These are phyloP conservation scores for Ruditapes philippinarum DNA, from an alignment of 1,140 invertebrate species.

Conservation along the genomic window DNA sequence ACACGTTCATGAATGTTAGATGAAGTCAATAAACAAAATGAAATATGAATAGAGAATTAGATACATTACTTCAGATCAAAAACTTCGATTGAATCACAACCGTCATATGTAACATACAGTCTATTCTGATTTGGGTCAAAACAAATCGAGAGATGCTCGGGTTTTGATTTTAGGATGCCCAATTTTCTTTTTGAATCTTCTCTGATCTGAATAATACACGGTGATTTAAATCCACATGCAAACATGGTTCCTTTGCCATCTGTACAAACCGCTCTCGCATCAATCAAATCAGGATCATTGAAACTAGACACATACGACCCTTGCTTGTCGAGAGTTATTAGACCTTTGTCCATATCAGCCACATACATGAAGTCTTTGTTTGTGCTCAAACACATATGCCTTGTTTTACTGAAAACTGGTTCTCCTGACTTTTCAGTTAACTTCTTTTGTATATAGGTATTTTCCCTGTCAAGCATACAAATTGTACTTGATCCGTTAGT, in stretches of 20 bases:
- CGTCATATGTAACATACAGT: neutral
- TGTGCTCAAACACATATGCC: neutral
- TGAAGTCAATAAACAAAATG: too few relatives aligned
- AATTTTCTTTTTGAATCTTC: neutral
- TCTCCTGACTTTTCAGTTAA: neutral
- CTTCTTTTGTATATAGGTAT: neutral
- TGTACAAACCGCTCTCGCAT: neutral
- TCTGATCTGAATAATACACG: neutral
- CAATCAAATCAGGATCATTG: neutral
- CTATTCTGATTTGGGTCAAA: neutral
- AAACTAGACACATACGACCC: neutral
- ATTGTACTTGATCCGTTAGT: neutral
- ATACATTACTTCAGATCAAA: neutral
- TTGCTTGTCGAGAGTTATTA: neutral
- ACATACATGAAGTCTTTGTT: neutral
- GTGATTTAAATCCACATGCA: neutral
- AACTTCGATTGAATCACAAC: neutral
- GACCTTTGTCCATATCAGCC: neutral
- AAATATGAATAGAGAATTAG: too few relatives aligned
- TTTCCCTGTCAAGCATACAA: neutral
- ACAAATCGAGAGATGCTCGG: neutral
- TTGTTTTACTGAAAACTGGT: neutral
- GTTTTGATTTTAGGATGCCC: neutral
- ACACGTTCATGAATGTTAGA: too few relatives aligned
- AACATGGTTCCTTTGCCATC: neutral